Percentiles rank a stretch among this genome's conserved stretches.
Conservation (phyloP, 1,140 invertebrate species). For the Drosophila santomea region DNA sequence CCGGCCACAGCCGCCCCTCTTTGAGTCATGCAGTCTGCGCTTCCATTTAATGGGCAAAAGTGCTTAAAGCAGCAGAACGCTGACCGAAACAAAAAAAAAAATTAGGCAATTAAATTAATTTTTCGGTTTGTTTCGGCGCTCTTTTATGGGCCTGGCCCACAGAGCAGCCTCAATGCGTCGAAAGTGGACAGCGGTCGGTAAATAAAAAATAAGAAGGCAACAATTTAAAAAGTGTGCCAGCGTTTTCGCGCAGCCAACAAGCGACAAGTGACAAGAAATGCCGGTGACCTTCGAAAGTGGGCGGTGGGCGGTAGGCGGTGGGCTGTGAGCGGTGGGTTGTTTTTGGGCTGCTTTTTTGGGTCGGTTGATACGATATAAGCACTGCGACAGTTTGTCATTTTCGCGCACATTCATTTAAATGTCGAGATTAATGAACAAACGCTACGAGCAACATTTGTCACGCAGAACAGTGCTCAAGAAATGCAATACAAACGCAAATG, state of each 20-base stretch:
- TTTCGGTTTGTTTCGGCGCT: slow-evolving; percentile 11
- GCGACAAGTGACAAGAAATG: slow-evolving; percentile 37
- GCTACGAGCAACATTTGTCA: slow-evolving; percentile 13
- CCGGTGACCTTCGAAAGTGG: slow-evolving; percentile 52
- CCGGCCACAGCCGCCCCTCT: too few species aligned
- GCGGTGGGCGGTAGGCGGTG: neutral
- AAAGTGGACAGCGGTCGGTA: slow-evolving; percentile 40
- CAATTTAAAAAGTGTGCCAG: slow-evolving; percentile 57
- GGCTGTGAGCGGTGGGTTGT: neutral
- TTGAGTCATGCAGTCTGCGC: slow-evolving; percentile 29
- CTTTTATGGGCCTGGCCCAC: slow-evolving; percentile 13
- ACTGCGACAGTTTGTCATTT: slow-evolving; percentile 45
- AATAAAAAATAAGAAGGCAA: slow-evolving; percentile 8
- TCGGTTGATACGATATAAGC: slow-evolving; percentile 1
- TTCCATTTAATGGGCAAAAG: slow-evolving; percentile 57
- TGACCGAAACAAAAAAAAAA: slow-evolving; percentile 3
- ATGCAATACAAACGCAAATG: slow-evolving; percentile 11
- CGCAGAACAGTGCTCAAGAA: slow-evolving; percentile 4
- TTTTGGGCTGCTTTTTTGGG: neutral
- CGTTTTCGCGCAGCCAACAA: neutral
- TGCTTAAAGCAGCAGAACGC: slow-evolving; percentile 46
- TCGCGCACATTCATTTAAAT: slow-evolving; percentile 54
- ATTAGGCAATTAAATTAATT: slow-evolving; percentile 61
- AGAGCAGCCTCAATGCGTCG: slow-evolving; percentile 20
- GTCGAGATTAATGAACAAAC: slow-evolving; percentile 58